Evolutionary conservation across 2,888 invertebrate genomes (phyloP).

Genomic region (Cyaniris semiargus): DNA sequence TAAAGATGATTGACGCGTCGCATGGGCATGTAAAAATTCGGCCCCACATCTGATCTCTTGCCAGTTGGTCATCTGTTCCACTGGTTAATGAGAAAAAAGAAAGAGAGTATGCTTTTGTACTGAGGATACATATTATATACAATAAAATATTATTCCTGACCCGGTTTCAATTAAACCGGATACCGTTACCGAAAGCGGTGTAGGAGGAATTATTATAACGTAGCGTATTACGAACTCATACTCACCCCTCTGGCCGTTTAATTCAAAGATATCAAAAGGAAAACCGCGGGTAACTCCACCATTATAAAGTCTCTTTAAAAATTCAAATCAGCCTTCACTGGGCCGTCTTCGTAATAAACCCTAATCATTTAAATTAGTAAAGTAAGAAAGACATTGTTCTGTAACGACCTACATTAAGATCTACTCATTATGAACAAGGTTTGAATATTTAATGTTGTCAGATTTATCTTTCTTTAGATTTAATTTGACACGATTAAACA

Average conservation of each 20-base stretch:
- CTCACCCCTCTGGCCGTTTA: not conserved
- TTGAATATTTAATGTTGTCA: constrained; percentile 41
- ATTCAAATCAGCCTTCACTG: constrained; percentile 41
- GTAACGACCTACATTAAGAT: constrained; percentile 38
- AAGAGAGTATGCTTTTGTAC: too few relatives aligned
- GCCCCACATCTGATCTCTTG: too few relatives aligned
- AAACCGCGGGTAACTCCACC: not conserved
- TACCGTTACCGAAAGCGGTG: too few relatives aligned
- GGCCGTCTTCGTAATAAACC: constrained; percentile 41
- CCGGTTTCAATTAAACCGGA: too few relatives aligned
- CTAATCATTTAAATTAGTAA: constrained; percentile 43
- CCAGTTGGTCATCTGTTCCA: too few relatives aligned
- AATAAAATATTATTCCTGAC: too few relatives aligned
- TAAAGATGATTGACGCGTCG: too few relatives aligned
- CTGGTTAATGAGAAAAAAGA: too few relatives aligned
- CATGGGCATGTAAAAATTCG: too few relatives aligned
- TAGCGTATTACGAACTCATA: not conserved
- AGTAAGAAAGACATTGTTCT: constrained; percentile 42
- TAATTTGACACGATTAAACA: constrained; percentile 36
- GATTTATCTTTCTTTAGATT: constrained; percentile 42
- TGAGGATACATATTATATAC: too few relatives aligned
- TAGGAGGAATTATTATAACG: too few relatives aligned
- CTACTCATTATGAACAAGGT: constrained; percentile 40
- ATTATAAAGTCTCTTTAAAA: constrained; percentile 33
- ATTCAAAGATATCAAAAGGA: not conserved